A percentile compares a stretch with the other conserved stretches of the same genome.
phyloP scores from a whole-genome alignment of 2,113 vertebrate genomes.

The Odobenus rosmarus region DNA sequence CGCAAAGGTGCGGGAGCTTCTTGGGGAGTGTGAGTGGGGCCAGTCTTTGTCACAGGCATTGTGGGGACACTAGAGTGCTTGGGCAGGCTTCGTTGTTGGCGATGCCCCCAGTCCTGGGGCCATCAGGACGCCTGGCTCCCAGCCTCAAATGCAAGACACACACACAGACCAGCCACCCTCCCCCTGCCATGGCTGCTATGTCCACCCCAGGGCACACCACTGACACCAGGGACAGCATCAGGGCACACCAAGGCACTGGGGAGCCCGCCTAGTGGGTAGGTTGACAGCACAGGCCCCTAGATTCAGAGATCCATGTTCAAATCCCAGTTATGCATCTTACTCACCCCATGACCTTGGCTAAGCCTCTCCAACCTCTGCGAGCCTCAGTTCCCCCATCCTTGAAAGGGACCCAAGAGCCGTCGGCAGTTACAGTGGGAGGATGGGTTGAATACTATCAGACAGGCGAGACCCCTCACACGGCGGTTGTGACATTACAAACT shows the following conservation, averaged over 20 bases:
- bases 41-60: not conserved
- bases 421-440: not conserved
- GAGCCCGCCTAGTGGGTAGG: not conserved
- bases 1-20: not conserved
- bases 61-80: fast-evolving
- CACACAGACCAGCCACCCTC: not conserved
- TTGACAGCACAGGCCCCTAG: not conserved
- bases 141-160: not conserved
- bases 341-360: not conserved
- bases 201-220: not conserved
- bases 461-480: not conserved
- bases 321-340: not conserved
- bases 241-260: fast-evolving
- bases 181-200: fast-evolving
- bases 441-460: not conserved
- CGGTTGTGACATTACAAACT: not conserved
- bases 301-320: not conserved
- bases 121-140: not conserved
- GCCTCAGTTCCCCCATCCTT: not conserved
- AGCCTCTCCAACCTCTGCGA: not conserved
- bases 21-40: no score
- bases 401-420: not conserved
- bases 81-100: not conserved
- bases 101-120: no score
- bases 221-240: no score